Evolutionary conservation across 1,140 invertebrate genomes (phyloP).

Genomic region (Bombyx mandarina): DNA sequence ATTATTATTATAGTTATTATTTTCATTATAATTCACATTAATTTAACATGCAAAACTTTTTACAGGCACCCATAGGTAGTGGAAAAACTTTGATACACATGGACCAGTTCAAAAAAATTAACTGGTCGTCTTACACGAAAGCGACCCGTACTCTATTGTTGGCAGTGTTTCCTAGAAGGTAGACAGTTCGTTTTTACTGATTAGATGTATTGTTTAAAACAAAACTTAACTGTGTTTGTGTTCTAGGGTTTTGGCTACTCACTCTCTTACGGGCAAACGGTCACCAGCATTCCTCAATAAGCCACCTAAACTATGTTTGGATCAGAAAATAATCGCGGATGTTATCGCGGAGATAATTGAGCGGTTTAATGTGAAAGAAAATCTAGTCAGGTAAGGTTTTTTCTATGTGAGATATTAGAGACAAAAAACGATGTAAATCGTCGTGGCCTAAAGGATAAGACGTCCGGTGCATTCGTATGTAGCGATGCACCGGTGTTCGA

Average conservation of each 20-base stretch:
- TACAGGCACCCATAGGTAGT: conserved; percentile 48
- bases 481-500: too few species aligned
- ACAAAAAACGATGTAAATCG: too few species aligned
- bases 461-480: too few species aligned
- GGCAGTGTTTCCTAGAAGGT: conserved; percentile 59
- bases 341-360: conserved; percentile 56
- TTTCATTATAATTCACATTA: too few species aligned
- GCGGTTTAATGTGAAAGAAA: conserved; percentile 55
- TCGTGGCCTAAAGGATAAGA: too few species aligned
- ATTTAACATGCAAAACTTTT: background rate
- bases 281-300: conserved; percentile 61
- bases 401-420: too few species aligned
- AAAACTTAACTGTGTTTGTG: conserved; percentile 4
- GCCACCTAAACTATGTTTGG: conserved; percentile 59
- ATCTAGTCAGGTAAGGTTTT: conserved; percentile 47
- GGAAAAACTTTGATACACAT: conserved; percentile 48
- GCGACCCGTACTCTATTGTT: conserved; percentile 58
- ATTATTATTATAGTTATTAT: too few species aligned
- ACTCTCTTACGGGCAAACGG: conserved; percentile 60
- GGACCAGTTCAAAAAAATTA: conserved; percentile 54
- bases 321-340: conserved; percentile 56
- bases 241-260: conserved; percentile 56
- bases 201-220: background rate
- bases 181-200: background rate
- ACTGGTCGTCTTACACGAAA: conserved; percentile 61